Conservation (phyloP, 2,888 invertebrate species). For the Pachycephus smyrnensis region DNA sequence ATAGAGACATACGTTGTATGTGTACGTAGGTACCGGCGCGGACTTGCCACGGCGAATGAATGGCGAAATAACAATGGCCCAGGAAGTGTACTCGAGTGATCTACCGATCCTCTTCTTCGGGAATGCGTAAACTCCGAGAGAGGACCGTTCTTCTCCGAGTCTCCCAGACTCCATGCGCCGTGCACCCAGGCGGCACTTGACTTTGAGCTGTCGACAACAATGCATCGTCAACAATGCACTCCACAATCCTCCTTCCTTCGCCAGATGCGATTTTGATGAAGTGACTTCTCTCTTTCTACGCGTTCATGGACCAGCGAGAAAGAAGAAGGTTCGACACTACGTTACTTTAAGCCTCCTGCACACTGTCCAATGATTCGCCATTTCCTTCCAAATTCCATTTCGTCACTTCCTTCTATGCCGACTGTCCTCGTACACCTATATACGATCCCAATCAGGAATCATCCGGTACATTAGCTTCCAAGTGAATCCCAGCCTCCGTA, state of each 20-base stretch:
- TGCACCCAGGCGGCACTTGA: conserved; percentile 51
- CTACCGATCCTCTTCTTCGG: conserved; percentile 46
- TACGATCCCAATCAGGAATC: not conserved
- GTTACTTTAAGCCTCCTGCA: conserved; percentile 6
- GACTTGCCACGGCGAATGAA: conserved; percentile 44
- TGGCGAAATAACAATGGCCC: conserved; percentile 50
- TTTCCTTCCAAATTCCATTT: not conserved
- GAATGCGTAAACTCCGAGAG: conserved; percentile 19
- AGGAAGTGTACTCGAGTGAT: conserved; percentile 62
- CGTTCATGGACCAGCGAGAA: not conserved
- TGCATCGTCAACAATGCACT: conserved; percentile 45
- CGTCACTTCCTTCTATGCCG: not conserved
- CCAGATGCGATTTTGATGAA: conserved; percentile 59
- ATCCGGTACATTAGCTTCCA: not conserved
- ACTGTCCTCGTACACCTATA: not conserved
- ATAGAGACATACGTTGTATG: not conserved
- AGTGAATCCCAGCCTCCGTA: not conserved
- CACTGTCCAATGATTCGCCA: conserved; percentile 3
- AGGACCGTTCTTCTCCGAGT: conserved; percentile 21
- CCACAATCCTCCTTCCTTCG: conserved; percentile 44
- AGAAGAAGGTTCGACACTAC: not conserved
- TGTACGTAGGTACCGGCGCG: conserved; percentile 38
- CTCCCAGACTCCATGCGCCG: conserved; percentile 5
- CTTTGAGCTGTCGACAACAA: conserved; percentile 52
- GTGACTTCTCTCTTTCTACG: conserved; percentile 40